Evolutionary conservation across 2,113 vertebrate genomes (phyloP), one percentile per base, ranked within the genome.

Genomic region (Lamprologus speciosus): DNA sequence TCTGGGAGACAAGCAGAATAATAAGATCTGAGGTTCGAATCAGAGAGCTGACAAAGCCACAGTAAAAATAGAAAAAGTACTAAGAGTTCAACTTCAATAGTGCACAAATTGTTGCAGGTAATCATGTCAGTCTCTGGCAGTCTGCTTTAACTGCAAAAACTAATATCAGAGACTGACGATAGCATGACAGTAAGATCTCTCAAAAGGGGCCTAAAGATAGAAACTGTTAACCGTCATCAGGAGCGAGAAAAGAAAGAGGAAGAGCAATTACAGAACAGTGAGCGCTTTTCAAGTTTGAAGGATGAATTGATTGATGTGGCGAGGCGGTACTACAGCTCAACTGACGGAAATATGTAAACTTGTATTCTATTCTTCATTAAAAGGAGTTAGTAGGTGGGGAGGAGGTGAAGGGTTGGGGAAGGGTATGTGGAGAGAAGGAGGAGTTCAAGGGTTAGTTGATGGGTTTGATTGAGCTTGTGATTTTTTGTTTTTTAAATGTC

Each of bases 331-430:
- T 95, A 95, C 92, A 94, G 94, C 92, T 95, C 92, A 63, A 87
- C 89, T 88, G 85, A 94, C 23, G 17, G 87, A 89, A 93, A 91
- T 85, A 96, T 96, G 95, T 96, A 96, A 96, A 97, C 96, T 93
- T 95, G 87, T 93, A 75, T 96, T 94, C 89, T 95, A 96, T 96
- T 95, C 96, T 96, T 96, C 95, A 96, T 96, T 84, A 92, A 87
- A 51, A 90, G 84, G 93, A 90, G 92, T 92, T 92, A 93, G 81
- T 87, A 63, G n/a, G 42, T 17, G 33, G 78, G 82, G 53, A 3
- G 70, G 2, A 53, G 7, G 91, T 81, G 54, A 14, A 19, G 70
- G 42, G 58, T 68, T 68, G 19, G 63, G 82, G 40, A 7, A 70
- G 91, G 91, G 83, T 33, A 85, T 55, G 45, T 21, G 80, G 28